Evolutionary conservation across 2,888 invertebrate species (phyloP).

Genomic region (Troides oblongomaculatus): DNA sequence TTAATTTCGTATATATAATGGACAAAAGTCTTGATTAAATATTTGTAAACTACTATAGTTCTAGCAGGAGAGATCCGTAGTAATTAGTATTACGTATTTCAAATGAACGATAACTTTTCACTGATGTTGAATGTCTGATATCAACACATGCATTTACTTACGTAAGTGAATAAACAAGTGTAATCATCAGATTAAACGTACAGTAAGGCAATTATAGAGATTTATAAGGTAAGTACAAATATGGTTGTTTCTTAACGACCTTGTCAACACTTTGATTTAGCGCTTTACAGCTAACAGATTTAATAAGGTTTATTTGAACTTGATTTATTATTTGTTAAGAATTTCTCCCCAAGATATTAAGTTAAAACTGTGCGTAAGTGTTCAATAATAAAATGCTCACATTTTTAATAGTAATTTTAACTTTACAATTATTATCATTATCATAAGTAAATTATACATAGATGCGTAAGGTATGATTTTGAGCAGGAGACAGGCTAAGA

Average conservation of each 20-base stretch:
- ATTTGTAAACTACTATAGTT: too few relatives aligned
- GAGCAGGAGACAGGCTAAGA: too few relatives aligned
- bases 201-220: conserved; percentile 25
- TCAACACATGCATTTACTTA: conserved; percentile 1
- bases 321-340: neutral
- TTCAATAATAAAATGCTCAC: neutral
- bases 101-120: too few relatives aligned
- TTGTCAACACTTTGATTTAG: conserved; percentile 17
- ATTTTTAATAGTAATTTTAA: neutral
- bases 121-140: conserved; percentile 7
- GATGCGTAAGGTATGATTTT: too few relatives aligned
- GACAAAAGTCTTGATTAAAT: too few relatives aligned
- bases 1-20: too few relatives aligned
- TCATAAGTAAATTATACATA: too few relatives aligned
- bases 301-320: neutral
- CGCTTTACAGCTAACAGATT: conserved; percentile 14
- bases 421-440: neutral
- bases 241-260: conserved; percentile 13
- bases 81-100: too few relatives aligned
- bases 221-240: conserved; percentile 18
- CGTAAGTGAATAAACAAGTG: conserved; percentile 22
- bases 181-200: conserved; percentile 24
- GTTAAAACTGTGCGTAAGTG: neutral
- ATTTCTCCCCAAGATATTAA: neutral
- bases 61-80: too few relatives aligned